Conservation (phyloP, 2,797 vertebrate species). For the Tapera naevia region DNA sequence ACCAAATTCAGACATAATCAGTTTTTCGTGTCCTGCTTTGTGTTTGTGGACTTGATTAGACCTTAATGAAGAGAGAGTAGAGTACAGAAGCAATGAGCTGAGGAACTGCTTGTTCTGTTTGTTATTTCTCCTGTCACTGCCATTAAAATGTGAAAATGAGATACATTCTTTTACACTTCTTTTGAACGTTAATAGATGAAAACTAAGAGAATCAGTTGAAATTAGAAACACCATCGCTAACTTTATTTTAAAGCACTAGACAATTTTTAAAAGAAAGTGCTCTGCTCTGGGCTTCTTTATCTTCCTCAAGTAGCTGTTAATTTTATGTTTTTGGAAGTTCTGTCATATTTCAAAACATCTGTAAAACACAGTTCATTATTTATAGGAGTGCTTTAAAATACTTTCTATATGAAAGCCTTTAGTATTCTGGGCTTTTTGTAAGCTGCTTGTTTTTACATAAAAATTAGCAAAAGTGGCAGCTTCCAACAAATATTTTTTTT, state of each 20-base stretch:
- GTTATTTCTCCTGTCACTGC: not conserved
- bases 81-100: not conserved
- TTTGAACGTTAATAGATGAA: not conserved
- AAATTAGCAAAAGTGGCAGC: not conserved
- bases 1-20: not conserved
- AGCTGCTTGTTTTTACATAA: not conserved
- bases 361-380: not conserved
- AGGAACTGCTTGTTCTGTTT: not conserved
- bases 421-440: not conserved
- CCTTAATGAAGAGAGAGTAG: not conserved
- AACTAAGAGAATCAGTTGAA: not conserved
- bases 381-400: not conserved
- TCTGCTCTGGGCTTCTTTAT: not conserved
- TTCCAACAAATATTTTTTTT: not conserved
- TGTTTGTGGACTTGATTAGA: not conserved
- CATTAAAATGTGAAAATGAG: not conserved
- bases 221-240: not conserved
- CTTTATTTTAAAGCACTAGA: not conserved
- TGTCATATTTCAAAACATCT: not conserved
- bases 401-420: not conserved
- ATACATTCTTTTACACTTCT: not conserved
- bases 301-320: not conserved
- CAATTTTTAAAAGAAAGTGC: not conserved
- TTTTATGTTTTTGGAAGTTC: not conserved
- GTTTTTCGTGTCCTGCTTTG: not conserved